Base-by-base conservation (phyloP, 2,888 invertebrate genomes). In the Nycteola revayana region DNA sequence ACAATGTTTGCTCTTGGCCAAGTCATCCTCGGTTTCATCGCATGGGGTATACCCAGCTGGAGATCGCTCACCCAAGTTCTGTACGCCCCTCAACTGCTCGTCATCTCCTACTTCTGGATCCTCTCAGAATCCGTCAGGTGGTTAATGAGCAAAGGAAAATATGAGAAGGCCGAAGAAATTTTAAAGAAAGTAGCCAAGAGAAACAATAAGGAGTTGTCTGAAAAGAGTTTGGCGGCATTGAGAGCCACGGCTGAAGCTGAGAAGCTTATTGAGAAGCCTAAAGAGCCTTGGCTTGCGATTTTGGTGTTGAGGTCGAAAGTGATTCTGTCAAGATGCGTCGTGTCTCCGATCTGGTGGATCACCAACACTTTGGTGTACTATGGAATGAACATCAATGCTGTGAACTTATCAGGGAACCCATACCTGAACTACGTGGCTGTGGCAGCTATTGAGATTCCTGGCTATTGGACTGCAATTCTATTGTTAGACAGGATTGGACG, bases 51-150 rank as follows among this genome's bases (percentile, higher is more conserved):
- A 2, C 91, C 90, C 27, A 86, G 92, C 28, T 96, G 96, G 95
- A 90, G 93, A 41, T 70, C 89, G 7, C 83, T 94, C 10, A 90
- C 94, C 1, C 90, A 93, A 36, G 89, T 93, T 3, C 78, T 94
- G 7, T 95, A 95, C 61, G 88, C 91, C 0, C 95, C 95, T 0
- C 92, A 93, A n/a, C 66, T 94, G 3, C 70, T 94, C 0, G 90
- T 94, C 10, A 71, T 95, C 25, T 71, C 89, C 9, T 94, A 94
- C 64, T 91, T 93, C 53, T 93, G 94, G 92, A 76, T 94, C 21
- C 80, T 94, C 5, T 93, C 94, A 0, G 94, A 94, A 74, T 94
- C 94, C 4, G 90, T 94, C 2, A 90, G 95, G 36, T 96, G 96
- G 96, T 88, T 95, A 8, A 78, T 95, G 55, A 92, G 92, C 27